Conservation (phyloP, 2,888 invertebrate genomes). For the Phyllotreta cruciferae region DNA sequence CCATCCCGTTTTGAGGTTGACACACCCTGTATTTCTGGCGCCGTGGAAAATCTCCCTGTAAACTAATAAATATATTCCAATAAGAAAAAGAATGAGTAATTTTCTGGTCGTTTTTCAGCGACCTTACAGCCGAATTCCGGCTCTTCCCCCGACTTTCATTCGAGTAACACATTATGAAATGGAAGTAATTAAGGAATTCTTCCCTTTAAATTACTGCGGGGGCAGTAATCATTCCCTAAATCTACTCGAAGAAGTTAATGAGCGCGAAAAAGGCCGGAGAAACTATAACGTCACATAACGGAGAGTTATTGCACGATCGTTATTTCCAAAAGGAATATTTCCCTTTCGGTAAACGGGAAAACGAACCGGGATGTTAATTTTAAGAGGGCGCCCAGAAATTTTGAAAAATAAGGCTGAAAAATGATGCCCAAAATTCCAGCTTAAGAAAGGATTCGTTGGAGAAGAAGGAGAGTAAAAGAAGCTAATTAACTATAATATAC, state of each 20-base stretch:
- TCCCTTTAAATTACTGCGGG: constrained; percentile 24
- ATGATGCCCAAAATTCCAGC: no score
- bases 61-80: no score
- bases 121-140: constrained; percentile 4
- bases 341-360: background rate
- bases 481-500: no score
- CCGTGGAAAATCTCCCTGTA: no score
- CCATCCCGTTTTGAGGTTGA: no score
- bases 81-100: no score
- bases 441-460: no score
- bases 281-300: constrained; percentile 20
- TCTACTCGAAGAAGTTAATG: constrained; percentile 30
- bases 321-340: background rate
- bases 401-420: no score
- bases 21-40: no score
- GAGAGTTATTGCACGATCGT: constrained; percentile 5
- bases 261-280: constrained; percentile 17
- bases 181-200: constrained; percentile 31
- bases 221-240: constrained; percentile 28
- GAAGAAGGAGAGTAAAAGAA: no score
- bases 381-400: no score
- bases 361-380: background rate
- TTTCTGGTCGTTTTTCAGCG: no score
- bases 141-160: constrained; percentile 12
- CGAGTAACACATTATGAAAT: constrained; percentile 29